A percentile compares a stretch with the other conserved stretches of the same genome.
Evolutionary conservation across 1,140 invertebrate genomes (phyloP).

Genomic region (Hycleus cichorii): DNA sequence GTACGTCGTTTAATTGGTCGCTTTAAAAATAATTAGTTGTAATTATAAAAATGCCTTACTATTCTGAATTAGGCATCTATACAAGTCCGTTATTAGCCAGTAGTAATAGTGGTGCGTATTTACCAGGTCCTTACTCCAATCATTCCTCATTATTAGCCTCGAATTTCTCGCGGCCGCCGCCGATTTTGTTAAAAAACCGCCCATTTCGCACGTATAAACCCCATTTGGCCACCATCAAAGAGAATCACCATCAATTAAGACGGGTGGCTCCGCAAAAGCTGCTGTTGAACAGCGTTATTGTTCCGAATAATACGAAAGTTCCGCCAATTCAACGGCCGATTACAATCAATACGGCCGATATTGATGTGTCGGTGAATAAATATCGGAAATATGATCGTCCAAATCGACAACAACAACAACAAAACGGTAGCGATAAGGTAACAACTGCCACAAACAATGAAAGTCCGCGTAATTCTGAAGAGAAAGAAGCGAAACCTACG

Average conservation of each 20-base stretch:
- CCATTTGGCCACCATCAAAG: slow-evolving; percentile 61
- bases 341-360: slow-evolving; percentile 71
- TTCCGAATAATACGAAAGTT: slow-evolving; percentile 28
- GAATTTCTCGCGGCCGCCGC: slow-evolving; percentile 25
- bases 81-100: slow-evolving; percentile 34
- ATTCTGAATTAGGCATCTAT: slow-evolving; percentile 51
- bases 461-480: slow-evolving; percentile 16
- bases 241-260: slow-evolving; percentile 38
- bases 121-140: slow-evolving; percentile 49
- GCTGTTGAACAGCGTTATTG: slow-evolving; percentile 26
- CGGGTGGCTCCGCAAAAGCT: slow-evolving; percentile 45
- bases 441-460: slow-evolving; percentile 27
- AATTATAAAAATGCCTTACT: slow-evolving; percentile 46
- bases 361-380: slow-evolving; percentile 65
- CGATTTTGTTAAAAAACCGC: slow-evolving; percentile 18
- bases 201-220: slow-evolving; percentile 52
- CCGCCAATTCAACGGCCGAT: slow-evolving; percentile 50
- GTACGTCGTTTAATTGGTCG: slow-evolving; percentile 17
- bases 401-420: slow-evolving; percentile 23
- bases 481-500: slow-evolving; percentile 33
- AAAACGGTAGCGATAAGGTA: background rate
- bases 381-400: slow-evolving; percentile 40
- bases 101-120: slow-evolving; percentile 39
- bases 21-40: slow-evolving; percentile 6
- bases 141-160: slow-evolving; percentile 48